Evolutionary conservation across 2,888 invertebrate species (phyloP).

Genomic region (Lycaena phlaeas): DNA sequence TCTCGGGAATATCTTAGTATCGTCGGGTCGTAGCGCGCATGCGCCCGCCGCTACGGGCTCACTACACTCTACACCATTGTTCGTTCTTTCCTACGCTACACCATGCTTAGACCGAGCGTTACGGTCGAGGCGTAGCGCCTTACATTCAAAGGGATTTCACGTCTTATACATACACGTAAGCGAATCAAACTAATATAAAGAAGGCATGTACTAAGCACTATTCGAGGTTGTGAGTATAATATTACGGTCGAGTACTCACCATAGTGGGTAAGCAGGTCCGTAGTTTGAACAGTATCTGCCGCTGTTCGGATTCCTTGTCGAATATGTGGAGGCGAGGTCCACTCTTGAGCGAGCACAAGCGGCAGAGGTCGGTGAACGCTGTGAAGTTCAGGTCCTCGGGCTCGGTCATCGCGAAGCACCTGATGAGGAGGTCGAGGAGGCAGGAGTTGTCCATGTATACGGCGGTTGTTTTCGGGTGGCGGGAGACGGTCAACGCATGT

Average conservation of each 20-base stretch:
- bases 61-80: constrained; percentile 20
- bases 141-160: too few species aligned
- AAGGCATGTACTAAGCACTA: too few species aligned
- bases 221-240: too few species aligned
- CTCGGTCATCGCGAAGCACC: constrained; percentile 76
- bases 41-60: constrained; percentile 48
- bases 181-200: too few species aligned
- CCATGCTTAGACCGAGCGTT: too few species aligned
- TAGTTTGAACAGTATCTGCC: constrained; percentile 79
- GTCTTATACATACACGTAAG: constrained; percentile 14
- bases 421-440: constrained; percentile 73
- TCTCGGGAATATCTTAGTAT: constrained; percentile 23
- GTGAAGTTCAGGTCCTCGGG: constrained; percentile 79
- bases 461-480: constrained; percentile 59
- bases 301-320: constrained; percentile 80
- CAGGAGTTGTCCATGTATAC: constrained; percentile 74
- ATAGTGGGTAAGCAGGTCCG: constrained; percentile 78
- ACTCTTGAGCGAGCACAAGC: constrained; percentile 79
- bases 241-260: constrained; percentile 57
- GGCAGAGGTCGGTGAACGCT: constrained; percentile 79
- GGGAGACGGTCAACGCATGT: constrained; percentile 61
- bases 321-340: constrained; percentile 80
- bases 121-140: too few species aligned
- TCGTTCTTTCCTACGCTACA: constrained; percentile 11
- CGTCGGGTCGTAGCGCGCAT: constrained; percentile 58